A percentile compares a stretch with the other conserved stretches of the same genome.
Evolutionary conservation across 2,797 vertebrate genomes (phyloP).

Genomic region (Ctenochaetus hawaiiensis): DNA sequence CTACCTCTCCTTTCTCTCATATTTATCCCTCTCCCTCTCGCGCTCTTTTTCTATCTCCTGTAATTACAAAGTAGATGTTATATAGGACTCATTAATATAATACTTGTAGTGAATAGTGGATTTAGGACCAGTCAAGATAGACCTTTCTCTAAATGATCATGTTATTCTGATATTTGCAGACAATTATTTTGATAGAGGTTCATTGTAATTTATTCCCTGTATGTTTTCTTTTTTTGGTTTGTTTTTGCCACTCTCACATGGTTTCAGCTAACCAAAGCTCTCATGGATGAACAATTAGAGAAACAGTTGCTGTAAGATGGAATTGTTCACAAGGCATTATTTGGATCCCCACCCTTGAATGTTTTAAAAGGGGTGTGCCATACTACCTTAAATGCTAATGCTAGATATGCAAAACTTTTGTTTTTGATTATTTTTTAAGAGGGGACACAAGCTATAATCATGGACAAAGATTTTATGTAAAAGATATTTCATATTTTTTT

Average conservation of each 20-base stretch:
- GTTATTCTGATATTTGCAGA: conserved; percentile 87
- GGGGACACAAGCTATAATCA: conserved; percentile 94
- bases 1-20: conserved; percentile 81
- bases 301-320: conserved; percentile 90
- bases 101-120: conserved; percentile 96
- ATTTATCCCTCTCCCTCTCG: conserved; percentile 65
- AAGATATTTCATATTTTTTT: conserved; percentile 87
- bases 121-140: conserved; percentile 99
- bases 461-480: conserved; percentile 86
- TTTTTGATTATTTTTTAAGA: conserved; percentile 92
- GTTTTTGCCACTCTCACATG: conserved; percentile 91
- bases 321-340: conserved; percentile 90
- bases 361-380: conserved; percentile 96
- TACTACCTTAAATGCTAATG: conserved; percentile 99
- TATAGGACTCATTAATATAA: conserved; percentile 92
- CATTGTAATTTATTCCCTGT: conserved; percentile 81
- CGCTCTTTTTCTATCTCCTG: conserved; percentile 86
- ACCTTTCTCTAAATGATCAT: conserved; percentile 93
- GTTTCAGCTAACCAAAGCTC: conserved; percentile 99
- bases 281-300: conserved; percentile 90
- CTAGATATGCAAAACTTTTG: conserved; percentile 97
- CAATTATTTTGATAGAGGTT: conserved; percentile 88
- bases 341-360: conserved; percentile 92
- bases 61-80: conserved; percentile 95
- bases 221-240: conserved; percentile 58